These are phyloP conservation scores for Triops cancriformis DNA, from an alignment of 1,140 invertebrate genomes.

Conservation along the genomic window DNA sequence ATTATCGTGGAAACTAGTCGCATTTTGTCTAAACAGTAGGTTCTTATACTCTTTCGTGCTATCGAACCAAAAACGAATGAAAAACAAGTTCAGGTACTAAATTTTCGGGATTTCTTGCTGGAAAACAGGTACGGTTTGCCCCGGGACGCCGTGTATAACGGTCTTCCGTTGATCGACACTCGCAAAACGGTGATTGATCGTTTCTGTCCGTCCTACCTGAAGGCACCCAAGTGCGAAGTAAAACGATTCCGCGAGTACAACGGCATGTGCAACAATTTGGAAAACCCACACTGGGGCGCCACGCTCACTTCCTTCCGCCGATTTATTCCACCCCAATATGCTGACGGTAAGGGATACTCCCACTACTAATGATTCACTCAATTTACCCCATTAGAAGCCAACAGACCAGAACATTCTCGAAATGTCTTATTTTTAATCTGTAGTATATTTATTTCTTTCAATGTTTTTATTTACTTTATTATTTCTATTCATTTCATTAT, in stretches of 20 bases:
- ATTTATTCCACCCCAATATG: constrained; percentile 54
- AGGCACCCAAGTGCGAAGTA: constrained; percentile 38
- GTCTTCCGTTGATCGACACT: constrained; percentile 40
- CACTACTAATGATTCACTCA: too few species aligned
- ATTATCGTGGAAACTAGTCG: constrained; percentile 24
- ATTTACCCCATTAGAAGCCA: too few species aligned
- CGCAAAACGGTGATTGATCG: constrained; percentile 39
- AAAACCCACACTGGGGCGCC: constrained; percentile 43
- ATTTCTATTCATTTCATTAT: background rate
- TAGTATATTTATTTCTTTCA: too few species aligned
- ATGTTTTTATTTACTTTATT: too few species aligned
- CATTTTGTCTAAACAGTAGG: constrained; percentile 27
- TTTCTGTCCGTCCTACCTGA: constrained; percentile 40
- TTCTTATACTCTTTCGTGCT: too few species aligned
- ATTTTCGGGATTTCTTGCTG: background rate
- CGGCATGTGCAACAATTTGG: constrained; percentile 47
- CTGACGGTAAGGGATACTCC: constrained; percentile 44
- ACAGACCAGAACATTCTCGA: too few species aligned
- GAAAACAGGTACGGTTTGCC: constrained; percentile 36
- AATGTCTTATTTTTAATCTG: too few species aligned
- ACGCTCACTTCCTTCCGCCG: constrained; percentile 43
- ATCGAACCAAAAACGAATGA: too few species aligned
- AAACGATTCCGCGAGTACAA: constrained; percentile 41
- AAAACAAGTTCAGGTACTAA: too few species aligned
- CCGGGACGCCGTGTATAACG: constrained; percentile 37